Evolutionary conservation across 2,797 vertebrate species (phyloP), one percentile per base, ranked within the genome.

Genomic region (Bradypodion pumilum): DNA sequence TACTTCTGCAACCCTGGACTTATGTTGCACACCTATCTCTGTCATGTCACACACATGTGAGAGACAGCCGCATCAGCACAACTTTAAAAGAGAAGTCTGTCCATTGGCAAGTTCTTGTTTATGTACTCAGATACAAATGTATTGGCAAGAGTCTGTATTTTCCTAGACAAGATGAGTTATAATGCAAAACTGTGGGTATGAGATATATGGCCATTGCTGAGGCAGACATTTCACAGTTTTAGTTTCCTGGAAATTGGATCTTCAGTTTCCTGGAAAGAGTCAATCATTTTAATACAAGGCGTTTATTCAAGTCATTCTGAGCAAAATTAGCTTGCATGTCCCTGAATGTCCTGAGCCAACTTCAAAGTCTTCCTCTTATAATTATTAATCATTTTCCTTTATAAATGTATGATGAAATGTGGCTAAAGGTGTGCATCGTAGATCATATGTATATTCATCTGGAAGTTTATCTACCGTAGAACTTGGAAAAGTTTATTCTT

Each of bases 111-210:
- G 37, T 59, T 78, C 60, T 66, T 62, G 44, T 23, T 89, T 86
- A 35, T 62, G 40, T 9, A 12, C 66, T 29, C n/a, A 7, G 52
- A 80, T 40, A 7, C 78, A 72, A 68, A 84, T 68, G 13, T 32
- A 74, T 0, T 8, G 7, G 2, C 15, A 52, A n/a, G n/a, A n/a
- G n/a, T n/a, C n/a, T n/a, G n/a, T n/a, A 0, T 2, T 59, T 44
- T 46, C 27, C 74, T 32, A 23, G 59, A 69, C 27, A 76, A 60
- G 78, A 25, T 37, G 78, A 86, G 82, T 40, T 25, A 62, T 74
- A 66, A 32, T 6, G 29, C 15, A 4, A 0, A 13, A 35, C 80
- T 9, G 9, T 7, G 40, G 29, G 2, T 59, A 23, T 42, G 62
- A 44, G 27, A 35, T 44, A n/a, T 72, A 13, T 52, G 29, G 0